Evolutionary conservation across 2,888 invertebrate genomes (phyloP).

Genomic region (Acronicta alni): DNA sequence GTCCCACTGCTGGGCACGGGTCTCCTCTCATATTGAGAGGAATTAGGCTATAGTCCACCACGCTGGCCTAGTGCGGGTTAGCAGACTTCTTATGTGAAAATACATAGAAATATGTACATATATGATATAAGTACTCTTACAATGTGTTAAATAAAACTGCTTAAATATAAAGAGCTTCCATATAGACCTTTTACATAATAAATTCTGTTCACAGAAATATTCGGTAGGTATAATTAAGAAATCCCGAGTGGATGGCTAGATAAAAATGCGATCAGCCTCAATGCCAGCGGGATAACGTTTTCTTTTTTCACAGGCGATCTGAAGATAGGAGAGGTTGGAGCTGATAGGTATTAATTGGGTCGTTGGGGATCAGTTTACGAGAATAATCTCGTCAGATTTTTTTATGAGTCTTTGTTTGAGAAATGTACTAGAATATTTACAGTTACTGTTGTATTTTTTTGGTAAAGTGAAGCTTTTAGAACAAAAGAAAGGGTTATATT

Average conservation of each 20-base stretch:
- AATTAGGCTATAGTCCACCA: no score
- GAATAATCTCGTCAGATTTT: slow-evolving; percentile 8
- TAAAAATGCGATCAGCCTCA: slow-evolving; percentile 25
- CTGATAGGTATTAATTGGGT: slow-evolving; percentile 38
- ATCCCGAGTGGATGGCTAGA: slow-evolving; percentile 13
- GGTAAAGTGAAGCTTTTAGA: neutral
- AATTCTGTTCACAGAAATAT: slow-evolving; percentile 9
- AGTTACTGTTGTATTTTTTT: neutral
- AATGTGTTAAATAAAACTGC: no score
- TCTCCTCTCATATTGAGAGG: no score
- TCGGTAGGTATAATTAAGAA: slow-evolving; percentile 19
- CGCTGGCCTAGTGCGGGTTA: no score
- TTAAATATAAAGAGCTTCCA: no score
- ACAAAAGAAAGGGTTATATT: neutral
- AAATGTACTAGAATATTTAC: neutral
- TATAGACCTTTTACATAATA: no score
- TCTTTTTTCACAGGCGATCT: slow-evolving; percentile 17
- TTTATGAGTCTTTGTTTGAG: slow-evolving; percentile 6
- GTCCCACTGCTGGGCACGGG: no score
- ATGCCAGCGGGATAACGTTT: slow-evolving; percentile 18
- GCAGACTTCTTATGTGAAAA: no score
- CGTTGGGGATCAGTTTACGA: neutral
- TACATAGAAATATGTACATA: no score
- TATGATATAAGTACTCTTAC: no score
- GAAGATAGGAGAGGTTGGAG: slow-evolving; percentile 16